Evolutionary conservation across 2,888 invertebrate species (phyloP), one percentile per base, ranked within the genome.

Genomic region (Calephelis perditalis): DNA sequence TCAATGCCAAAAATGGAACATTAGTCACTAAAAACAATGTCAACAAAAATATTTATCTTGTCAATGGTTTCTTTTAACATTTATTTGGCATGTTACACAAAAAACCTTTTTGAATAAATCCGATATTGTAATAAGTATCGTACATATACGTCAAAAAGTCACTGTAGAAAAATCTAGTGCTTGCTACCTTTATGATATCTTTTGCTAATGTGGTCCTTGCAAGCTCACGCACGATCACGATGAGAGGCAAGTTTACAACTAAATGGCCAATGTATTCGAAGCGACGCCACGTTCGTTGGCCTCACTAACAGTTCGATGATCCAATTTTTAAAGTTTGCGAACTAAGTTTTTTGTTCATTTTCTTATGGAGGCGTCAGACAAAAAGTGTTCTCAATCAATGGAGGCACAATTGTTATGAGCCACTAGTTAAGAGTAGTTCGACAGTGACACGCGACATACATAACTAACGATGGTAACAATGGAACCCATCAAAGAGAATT

Each of bases 271-370:
- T 71, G 65, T 68, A 67, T 66, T 67, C 67, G 71, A 67, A 70
- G 70, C 71, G 68, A 71, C 71, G 72, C 72, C 71, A 73, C 79
- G 78, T 81, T 83, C 77, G 76, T 73, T 82, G 80, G 82, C 83
- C 82, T 79, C 79, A 72, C 73, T 71, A 75, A 82, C 77, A 78
- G 87, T 86, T 86, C 85, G 84, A 84, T 82, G 85, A 81, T 85
- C 86, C 72, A 86, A 80, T 84, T 86, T 84, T 77, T 75, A 71
- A 75, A 82, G 82, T 79, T 79, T 77, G 77, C 76, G 70, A 72
- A 74, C 71, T 63, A 70, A 73, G 74, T 79, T 84, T 73, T 85
- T 86, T 84, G 78, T 78, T 75, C 70, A 73, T 76, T 78, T 84
- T 81, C 71, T 82, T 79, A 77, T 71, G 68, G 70, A 73, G 73